These are phyloP conservation scores for Corythornis vintsioides DNA, from an alignment of 2,113 vertebrate genomes.

Conservation along the genomic window DNA sequence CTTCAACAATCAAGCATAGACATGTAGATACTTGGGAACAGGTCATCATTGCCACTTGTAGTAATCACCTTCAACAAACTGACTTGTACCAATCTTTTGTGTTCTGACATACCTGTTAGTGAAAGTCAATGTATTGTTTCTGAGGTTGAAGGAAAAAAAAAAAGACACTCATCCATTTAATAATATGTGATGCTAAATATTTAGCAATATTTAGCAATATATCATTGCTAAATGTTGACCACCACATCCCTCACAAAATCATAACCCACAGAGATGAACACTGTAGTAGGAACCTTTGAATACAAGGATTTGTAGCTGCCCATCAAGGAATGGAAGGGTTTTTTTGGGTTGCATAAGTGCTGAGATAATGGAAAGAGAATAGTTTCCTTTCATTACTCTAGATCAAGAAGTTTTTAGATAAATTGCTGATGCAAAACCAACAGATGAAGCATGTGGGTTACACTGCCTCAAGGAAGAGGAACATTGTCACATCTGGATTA, in stretches of 20 bases:
- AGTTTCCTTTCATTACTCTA: not conserved
- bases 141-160: not conserved
- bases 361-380: not conserved
- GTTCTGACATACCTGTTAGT: not conserved
- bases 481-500: not conserved
- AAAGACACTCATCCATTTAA: not conserved
- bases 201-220: too few relatives aligned
- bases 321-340: accelerated
- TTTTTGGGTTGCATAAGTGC: accelerated
- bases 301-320: accelerated
- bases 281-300: not conserved
- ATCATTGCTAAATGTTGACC: not conserved
- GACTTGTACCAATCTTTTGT: not conserved
- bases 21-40: not conserved
- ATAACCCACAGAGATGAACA: not conserved
- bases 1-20: not conserved
- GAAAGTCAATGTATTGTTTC: not conserved
- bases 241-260: not conserved
- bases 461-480: not conserved
- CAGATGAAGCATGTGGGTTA: not conserved
- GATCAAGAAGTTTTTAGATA: not conserved
- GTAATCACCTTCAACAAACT: not conserved
- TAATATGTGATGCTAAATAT: too few relatives aligned
- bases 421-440: not conserved
- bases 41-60: not conserved